phyloP scores from a whole-genome alignment of 2,797 vertebrate species.

The Phalanger gymnotis region DNA sequence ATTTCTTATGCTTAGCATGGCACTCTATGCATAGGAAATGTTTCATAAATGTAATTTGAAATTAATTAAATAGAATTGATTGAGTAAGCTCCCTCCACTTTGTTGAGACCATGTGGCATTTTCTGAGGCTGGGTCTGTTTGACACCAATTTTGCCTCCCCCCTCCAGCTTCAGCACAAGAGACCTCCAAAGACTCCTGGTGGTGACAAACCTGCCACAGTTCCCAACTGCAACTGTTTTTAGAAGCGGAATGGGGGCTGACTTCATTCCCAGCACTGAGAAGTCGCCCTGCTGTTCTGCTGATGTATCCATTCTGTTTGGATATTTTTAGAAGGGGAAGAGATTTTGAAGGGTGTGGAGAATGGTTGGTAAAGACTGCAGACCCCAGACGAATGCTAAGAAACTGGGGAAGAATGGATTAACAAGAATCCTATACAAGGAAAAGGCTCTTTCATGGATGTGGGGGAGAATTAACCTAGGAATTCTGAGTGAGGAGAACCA shows the following conservation, averaged over 20 bases:
- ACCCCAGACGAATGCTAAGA: background rate
- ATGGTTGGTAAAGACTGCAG: background rate
- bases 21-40: background rate
- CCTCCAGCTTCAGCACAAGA: background rate
- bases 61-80: background rate
- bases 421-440: background rate
- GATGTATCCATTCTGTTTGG: background rate
- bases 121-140: background rate
- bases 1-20: background rate
- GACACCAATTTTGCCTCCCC: background rate
- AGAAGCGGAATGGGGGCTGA: slow-evolving; percentile 7
- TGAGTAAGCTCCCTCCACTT: background rate
- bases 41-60: background rate
- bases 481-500: background rate
- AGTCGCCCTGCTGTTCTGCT: background rate
- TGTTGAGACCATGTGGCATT: background rate
- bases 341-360: background rate
- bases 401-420: background rate
- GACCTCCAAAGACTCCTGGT: background rate
- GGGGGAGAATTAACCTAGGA: background rate
- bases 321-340: slow-evolving; percentile 10
- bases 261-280: background rate
- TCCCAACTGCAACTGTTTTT: background rate
- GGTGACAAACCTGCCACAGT: background rate
- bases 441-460: background rate